Conservation (phyloP, 2,888 invertebrate genomes). For the Actias luna region DNA sequence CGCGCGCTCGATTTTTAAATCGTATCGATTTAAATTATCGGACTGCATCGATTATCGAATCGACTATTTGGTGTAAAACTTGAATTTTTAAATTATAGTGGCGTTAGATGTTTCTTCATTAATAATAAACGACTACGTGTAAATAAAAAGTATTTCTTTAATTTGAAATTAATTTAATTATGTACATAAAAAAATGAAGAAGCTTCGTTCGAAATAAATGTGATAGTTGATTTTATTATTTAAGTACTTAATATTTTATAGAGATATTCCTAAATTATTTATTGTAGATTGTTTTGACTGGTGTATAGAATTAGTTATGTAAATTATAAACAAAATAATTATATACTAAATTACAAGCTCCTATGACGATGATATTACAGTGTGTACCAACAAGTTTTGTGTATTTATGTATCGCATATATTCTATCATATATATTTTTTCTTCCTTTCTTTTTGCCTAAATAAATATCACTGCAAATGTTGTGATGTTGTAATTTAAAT, state of each 20-base stretch:
- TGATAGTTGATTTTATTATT: constrained; percentile 79
- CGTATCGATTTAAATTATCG: constrained; percentile 31
- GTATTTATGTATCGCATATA: too few species aligned
- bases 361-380: too few species aligned
- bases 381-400: too few species aligned
- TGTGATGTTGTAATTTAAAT: too few species aligned
- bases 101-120: constrained; percentile 60
- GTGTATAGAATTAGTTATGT: constrained; percentile 25
- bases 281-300: constrained; percentile 56
- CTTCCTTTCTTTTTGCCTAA: too few species aligned
- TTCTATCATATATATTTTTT: too few species aligned
- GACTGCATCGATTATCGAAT: constrained; percentile 24
- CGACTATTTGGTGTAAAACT: constrained; percentile 37
- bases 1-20: constrained; percentile 71
- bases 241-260: constrained; percentile 79
- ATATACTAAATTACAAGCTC: neutral
- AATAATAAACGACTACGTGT: constrained; percentile 32
- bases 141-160: constrained; percentile 29
- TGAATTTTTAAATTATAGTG: constrained; percentile 40
- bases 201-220: constrained; percentile 79
- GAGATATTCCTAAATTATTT: constrained; percentile 78
- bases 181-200: constrained; percentile 43
- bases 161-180: constrained; percentile 29
- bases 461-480: too few species aligned
- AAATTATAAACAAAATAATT: neutral